These are phyloP conservation scores for Drosophila robusta DNA, from an alignment of 2,888 invertebrate genomes.

Conservation along the genomic window DNA sequence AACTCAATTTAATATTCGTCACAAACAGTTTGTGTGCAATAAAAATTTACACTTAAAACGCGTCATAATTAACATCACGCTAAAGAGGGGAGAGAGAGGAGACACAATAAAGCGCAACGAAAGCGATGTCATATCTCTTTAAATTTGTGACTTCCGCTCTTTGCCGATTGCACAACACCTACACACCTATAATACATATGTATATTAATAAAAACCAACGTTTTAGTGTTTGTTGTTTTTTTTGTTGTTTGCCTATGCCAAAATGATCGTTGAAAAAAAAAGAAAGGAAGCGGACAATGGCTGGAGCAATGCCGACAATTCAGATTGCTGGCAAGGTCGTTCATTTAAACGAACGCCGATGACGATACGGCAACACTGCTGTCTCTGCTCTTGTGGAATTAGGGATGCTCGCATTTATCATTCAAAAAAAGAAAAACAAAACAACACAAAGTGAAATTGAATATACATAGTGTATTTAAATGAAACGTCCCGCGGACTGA, in stretches of 20 bases:
- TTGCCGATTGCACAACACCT: constrained; percentile 55
- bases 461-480: constrained; percentile 29
- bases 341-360: constrained; percentile 26
- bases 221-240: constrained; percentile 48
- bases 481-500: constrained; percentile 37
- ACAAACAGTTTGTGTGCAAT: constrained; percentile 15
- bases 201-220: constrained; percentile 47
- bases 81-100: not conserved
- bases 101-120: constrained; percentile 44
- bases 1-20: constrained; percentile 39
- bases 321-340: constrained; percentile 62
- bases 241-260: constrained; percentile 16
- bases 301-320: constrained; percentile 4
- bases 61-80: constrained; percentile 31
- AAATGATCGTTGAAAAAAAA: constrained; percentile 37
- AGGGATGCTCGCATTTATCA: constrained; percentile 16
- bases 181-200: constrained; percentile 6
- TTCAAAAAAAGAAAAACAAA: constrained; percentile 3
- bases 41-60: constrained; percentile 29
- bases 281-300: constrained; percentile 51
- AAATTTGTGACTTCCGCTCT: constrained; percentile 60
- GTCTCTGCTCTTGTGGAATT: constrained; percentile 39
- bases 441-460: constrained; percentile 1
- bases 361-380: constrained; percentile 9
- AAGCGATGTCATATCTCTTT: constrained; percentile 27